Conservation (phyloP, 2,113 vertebrate genomes). For the Oryzias curvinotus region DNA sequence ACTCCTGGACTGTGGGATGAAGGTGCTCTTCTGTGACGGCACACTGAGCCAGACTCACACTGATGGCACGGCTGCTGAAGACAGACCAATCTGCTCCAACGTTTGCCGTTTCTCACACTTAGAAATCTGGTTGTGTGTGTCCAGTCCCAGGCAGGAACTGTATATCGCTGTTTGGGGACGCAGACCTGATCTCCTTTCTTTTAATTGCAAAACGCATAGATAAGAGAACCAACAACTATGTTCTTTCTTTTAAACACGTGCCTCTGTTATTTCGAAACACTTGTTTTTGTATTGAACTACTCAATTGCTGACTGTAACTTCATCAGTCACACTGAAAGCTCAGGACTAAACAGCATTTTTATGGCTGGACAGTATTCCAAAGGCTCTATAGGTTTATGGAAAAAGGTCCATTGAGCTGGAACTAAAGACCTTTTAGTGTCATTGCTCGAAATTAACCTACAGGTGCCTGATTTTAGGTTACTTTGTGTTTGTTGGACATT, state of each 20-base stretch:
- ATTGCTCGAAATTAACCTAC: not conserved
- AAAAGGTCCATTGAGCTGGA: not conserved
- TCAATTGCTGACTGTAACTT: too few relatives aligned
- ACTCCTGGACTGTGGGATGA: not conserved
- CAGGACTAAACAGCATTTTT: not conserved
- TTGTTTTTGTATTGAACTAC: too few relatives aligned
- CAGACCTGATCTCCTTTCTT: not conserved
- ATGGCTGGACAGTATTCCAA: not conserved
- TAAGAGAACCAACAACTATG: too few relatives aligned
- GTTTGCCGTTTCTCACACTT: not conserved
- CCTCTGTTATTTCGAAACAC: not conserved
- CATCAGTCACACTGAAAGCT: too few relatives aligned
- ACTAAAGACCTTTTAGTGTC: not conserved
- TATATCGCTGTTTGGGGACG: not conserved
- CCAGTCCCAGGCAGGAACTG: not conserved
- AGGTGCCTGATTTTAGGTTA: not conserved
- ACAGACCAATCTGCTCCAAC: not conserved
- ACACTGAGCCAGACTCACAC: slow-evolving; percentile 26
- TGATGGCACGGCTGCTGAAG: not conserved
- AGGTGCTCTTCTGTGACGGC: slow-evolving; percentile 16
- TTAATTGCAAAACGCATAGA: too few relatives aligned
- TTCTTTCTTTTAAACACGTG: not conserved
- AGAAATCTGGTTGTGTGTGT: not conserved
- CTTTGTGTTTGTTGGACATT: not conserved
- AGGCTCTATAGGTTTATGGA: not conserved